A percentile compares a stretch with the other conserved stretches of the same genome.
These are phyloP conservation scores for Dendrocincla fuliginosa DNA, from an alignment of 2,797 vertebrate species.

Conservation along the genomic window DNA sequence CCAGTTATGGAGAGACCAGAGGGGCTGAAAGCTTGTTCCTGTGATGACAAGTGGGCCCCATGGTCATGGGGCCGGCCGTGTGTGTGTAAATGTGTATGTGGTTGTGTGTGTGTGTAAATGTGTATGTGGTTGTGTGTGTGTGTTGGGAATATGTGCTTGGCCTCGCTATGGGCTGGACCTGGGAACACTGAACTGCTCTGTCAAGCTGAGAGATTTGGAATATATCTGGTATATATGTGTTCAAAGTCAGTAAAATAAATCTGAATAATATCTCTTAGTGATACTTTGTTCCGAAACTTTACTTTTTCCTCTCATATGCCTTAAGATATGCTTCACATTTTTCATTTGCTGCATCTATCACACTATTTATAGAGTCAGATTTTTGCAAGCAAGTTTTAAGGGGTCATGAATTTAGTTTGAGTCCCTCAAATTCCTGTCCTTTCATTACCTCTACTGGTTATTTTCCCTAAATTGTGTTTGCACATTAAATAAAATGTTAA, in stretches of 20 bases:
- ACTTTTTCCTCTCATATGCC: neutral
- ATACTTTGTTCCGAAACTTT: neutral
- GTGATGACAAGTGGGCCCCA: neutral
- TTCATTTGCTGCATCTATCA: neutral
- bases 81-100: neutral
- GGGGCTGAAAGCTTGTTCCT: neutral
- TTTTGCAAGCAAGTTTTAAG: neutral
- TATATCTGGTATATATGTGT: neutral
- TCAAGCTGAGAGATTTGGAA: neutral
- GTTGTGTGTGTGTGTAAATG: neutral
- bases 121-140: neutral
- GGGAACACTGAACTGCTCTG: neutral
- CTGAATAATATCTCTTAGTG: neutral
- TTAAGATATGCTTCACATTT: neutral
- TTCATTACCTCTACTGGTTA: neutral
- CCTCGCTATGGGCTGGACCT: accelerated
- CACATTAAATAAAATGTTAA: neutral
- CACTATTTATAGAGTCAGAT: neutral
- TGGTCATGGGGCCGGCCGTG: accelerated
- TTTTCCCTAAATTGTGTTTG: neutral
- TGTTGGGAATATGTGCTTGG: neutral
- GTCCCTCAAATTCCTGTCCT: neutral
- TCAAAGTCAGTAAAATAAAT: neutral
- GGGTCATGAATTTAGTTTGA: neutral
- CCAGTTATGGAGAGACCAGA: neutral